Percentiles rank a stretch among this genome's conserved stretches.
These are phyloP conservation scores for Ciconia boyciana DNA, from an alignment of 2,113 vertebrate species.

Conservation along the genomic window DNA sequence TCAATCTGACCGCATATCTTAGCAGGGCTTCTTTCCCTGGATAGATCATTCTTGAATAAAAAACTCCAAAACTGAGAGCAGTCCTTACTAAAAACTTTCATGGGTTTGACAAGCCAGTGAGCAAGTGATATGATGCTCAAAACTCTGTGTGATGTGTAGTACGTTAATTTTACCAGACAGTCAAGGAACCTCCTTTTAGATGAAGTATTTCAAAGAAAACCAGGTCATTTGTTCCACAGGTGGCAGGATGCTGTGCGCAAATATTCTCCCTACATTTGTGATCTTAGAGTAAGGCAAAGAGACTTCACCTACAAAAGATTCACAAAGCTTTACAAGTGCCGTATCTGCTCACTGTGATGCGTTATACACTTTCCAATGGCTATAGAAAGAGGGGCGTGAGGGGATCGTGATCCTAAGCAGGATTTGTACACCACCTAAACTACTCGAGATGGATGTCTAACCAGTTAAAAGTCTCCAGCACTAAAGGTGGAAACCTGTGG, in stretches of 20 bases:
- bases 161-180: neutral
- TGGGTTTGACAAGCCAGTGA: neutral
- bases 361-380: neutral
- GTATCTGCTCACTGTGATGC: neutral
- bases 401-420: neutral
- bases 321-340: neutral
- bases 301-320: neutral
- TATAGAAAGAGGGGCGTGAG: neutral
- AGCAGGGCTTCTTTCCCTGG: neutral
- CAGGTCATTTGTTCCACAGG: neutral
- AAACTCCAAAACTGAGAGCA: neutral
- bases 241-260: neutral
- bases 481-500: neutral
- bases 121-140: neutral
- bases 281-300: neutral
- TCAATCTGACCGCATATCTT: neutral
- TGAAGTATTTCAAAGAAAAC: slow-evolving; percentile 7
- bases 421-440: neutral
- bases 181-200: neutral
- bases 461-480: neutral
- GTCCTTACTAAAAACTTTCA: neutral
- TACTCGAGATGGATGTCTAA: neutral
- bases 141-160: neutral
- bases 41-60: neutral
- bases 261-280: neutral